phyloP scores from a whole-genome alignment of 2,888 invertebrate genomes.

The Nomada ruficornis region DNA sequence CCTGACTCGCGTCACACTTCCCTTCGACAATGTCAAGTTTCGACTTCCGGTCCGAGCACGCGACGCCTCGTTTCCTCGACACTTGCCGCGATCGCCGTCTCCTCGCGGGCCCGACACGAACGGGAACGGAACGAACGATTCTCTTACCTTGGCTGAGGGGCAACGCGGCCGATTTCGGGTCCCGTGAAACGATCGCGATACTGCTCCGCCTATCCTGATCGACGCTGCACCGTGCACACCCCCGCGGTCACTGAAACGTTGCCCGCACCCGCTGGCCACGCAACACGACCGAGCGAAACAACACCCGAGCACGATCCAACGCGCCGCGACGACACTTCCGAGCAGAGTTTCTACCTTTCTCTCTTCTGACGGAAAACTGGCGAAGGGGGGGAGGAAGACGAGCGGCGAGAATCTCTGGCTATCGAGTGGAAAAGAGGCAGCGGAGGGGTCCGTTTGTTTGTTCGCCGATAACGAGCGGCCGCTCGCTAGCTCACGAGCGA shows the following conservation, averaged over 20 bases:
- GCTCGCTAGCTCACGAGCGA: slow-evolving; percentile 60
- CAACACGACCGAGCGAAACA: not conserved
- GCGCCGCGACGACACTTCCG: not conserved
- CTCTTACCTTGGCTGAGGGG: not conserved
- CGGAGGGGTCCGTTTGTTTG: slow-evolving; percentile 77
- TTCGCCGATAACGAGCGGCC: slow-evolving; percentile 76
- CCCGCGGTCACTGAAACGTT: not conserved
- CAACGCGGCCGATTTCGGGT: not conserved
- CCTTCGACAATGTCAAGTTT: slow-evolving; percentile 83
- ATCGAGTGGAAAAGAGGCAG: slow-evolving; percentile 61
- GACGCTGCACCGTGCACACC: not conserved
- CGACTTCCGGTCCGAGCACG: slow-evolving; percentile 81
- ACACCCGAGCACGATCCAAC: not conserved
- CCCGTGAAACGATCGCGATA: not conserved
- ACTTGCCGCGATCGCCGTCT: not conserved
- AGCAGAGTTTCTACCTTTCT: slow-evolving; percentile 31
- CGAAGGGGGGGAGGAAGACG: slow-evolving; percentile 56
- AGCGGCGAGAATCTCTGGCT: slow-evolving; percentile 59
- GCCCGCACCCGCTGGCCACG: not conserved
- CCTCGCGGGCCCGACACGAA: not conserved
- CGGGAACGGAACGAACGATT: too few relatives aligned
- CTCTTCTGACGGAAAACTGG: slow-evolving; percentile 43
- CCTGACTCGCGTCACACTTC: slow-evolving; percentile 82
- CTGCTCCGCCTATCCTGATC: not conserved
- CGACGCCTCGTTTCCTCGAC: slow-evolving; percentile 49